Evolutionary conservation across 2,113 vertebrate species (phyloP).

Genomic region (Penelope pileata): DNA sequence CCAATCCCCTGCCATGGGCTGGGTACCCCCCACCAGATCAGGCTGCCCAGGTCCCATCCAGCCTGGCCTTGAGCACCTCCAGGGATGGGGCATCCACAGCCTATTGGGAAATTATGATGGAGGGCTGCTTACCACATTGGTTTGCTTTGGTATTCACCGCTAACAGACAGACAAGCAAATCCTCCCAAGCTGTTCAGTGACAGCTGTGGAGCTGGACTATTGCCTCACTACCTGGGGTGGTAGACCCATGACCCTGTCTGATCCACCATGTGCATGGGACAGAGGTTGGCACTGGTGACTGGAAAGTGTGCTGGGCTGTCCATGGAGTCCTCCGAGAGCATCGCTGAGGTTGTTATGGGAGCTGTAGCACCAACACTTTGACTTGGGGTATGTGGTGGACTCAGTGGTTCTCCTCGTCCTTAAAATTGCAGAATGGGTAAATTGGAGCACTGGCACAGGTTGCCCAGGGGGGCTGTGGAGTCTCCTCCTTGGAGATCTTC

Average conservation of each 20-base stretch:
- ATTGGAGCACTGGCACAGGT: neutral
- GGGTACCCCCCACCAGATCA: neutral
- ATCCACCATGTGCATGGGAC: accelerated
- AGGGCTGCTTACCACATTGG: neutral
- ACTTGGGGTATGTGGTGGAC: neutral
- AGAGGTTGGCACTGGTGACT: neutral
- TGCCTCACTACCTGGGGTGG: neutral
- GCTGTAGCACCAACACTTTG: neutral
- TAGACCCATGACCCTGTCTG: neutral
- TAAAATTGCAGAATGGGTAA: neutral
- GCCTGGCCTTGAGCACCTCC: too few species aligned
- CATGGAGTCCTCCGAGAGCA: neutral
- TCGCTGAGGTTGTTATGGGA: neutral
- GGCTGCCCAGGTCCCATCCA: neutral
- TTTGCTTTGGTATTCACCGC: neutral
- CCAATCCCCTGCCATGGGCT: too few species aligned
- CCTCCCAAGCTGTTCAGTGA: neutral
- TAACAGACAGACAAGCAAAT: neutral
- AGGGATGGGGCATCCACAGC: neutral
- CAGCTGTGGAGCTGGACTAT: neutral
- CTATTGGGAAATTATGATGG: neutral
- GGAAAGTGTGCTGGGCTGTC: neutral
- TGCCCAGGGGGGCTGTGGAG: neutral
- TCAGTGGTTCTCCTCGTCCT: neutral
- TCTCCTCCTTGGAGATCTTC: neutral